Evolutionary conservation across 2,113 vertebrate species (phyloP).

Genomic region (Poicephalus gulielmi): DNA sequence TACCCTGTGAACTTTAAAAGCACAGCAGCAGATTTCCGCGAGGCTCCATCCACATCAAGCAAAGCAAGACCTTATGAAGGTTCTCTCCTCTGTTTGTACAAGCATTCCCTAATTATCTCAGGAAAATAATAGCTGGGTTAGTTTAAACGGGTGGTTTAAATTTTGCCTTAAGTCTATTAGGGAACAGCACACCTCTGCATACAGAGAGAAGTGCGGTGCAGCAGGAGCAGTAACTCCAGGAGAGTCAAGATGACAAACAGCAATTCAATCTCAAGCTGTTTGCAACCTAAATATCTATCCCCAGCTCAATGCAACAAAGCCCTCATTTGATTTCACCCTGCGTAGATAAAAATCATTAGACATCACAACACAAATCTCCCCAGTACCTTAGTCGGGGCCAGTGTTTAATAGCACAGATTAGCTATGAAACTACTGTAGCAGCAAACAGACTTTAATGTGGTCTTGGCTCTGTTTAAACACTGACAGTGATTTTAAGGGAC

Average conservation of each 20-base stretch:
- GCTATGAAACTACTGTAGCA: slow-evolving; percentile 8
- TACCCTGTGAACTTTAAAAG: not conserved
- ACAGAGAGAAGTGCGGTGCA: accelerated
- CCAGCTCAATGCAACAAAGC: not conserved
- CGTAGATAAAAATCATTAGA: not conserved
- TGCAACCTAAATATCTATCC: not conserved
- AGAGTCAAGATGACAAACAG: not conserved
- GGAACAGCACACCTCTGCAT: not conserved
- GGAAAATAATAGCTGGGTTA: not conserved
- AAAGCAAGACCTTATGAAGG: not conserved
- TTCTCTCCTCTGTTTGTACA: not conserved
- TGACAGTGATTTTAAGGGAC: slow-evolving; percentile 3
- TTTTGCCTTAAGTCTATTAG: not conserved
- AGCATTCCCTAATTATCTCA: not conserved
- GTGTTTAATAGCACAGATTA: not conserved
- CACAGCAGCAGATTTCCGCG: not conserved
- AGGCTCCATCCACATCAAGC: accelerated
- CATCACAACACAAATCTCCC: not conserved
- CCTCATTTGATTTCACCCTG: not conserved
- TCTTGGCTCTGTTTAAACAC: not conserved
- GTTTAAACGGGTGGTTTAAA: not conserved
- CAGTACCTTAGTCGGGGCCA: not conserved
- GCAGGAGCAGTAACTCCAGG: not conserved
- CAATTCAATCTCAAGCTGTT: not conserved
- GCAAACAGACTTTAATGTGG: not conserved